These are phyloP conservation scores for Bubalus kerabau DNA, from an alignment of 2,113 vertebrate genomes.

Conservation along the genomic window DNA sequence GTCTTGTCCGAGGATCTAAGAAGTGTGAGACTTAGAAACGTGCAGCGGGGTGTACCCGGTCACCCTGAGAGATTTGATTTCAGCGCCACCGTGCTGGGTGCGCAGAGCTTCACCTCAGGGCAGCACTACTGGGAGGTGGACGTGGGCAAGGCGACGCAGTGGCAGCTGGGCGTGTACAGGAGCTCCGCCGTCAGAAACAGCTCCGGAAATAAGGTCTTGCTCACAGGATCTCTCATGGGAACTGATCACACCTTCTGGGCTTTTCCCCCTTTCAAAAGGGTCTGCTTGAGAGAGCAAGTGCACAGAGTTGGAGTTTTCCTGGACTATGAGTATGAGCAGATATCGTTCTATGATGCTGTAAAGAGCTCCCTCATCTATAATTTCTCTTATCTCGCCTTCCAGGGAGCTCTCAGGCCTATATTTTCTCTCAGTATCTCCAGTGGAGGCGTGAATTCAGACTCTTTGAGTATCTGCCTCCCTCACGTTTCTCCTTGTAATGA, in stretches of 20 bases:
- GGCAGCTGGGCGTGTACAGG: slow-evolving; percentile 79
- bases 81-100: slow-evolving; percentile 27
- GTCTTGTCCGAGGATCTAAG: slow-evolving; percentile 50
- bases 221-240: slow-evolving; percentile 56
- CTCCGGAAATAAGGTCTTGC: slow-evolving; percentile 74
- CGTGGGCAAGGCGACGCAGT: slow-evolving; percentile 51
- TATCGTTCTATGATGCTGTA: slow-evolving; percentile 54
- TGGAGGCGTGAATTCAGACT: not conserved
- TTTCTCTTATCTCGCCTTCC: slow-evolving; percentile 27
- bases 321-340: not conserved
- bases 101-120: slow-evolving; percentile 48
- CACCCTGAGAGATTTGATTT: not conserved
- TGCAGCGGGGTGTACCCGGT: not conserved
- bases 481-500: not conserved
- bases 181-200: slow-evolving; percentile 67
- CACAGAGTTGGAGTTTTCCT: slow-evolving; percentile 53
- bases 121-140: slow-evolving; percentile 69
- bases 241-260: not conserved
- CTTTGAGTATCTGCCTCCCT: not conserved
- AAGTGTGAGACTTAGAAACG: not conserved
- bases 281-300: not conserved
- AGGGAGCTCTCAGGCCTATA: slow-evolving; percentile 19
- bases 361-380: slow-evolving; percentile 36
- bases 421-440: slow-evolving; percentile 52
- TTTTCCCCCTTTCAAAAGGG: slow-evolving; percentile 43